A percentile compares a stretch with the other conserved stretches of the same genome.
phyloP scores from a whole-genome alignment of 2,113 vertebrate genomes.

The Ciconia boyciana region DNA sequence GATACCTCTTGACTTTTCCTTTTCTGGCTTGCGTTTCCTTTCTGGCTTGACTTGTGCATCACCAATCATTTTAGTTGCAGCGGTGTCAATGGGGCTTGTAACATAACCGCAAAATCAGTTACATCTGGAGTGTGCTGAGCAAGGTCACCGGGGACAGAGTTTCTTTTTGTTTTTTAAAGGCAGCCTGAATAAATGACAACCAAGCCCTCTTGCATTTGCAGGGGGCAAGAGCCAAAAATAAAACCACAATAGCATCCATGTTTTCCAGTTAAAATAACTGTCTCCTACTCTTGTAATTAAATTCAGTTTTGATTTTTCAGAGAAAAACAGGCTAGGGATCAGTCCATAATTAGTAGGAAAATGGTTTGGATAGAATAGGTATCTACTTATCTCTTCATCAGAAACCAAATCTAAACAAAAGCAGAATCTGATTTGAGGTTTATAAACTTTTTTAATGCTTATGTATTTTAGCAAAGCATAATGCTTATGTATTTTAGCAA shows the following conservation, averaged over 20 bases:
- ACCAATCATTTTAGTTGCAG: background rate
- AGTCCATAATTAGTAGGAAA: background rate
- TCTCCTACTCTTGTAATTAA: background rate
- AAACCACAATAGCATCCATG: background rate
- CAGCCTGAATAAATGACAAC: background rate
- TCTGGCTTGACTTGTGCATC: background rate
- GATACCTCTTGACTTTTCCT: background rate
- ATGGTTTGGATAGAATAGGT: background rate
- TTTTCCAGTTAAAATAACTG: background rate
- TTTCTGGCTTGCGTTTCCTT: background rate
- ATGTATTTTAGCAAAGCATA: too few species aligned
- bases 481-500: too few species aligned
- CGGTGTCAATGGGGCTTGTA: background rate
- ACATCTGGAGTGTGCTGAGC: background rate
- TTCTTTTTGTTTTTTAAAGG: background rate
- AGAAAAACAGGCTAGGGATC: background rate
- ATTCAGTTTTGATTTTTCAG: background rate
- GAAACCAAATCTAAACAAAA: constrained; percentile 11
- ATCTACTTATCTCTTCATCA: background rate
- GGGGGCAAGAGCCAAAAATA: background rate
- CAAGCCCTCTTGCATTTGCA: background rate
- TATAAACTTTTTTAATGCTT: background rate
- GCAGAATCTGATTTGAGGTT: constrained; percentile 2
- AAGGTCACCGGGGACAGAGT: background rate
- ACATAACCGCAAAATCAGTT: constrained; percentile 15